Conservation (phyloP, 2,797 vertebrate genomes). For the Erpetoichthys calabaricus region DNA sequence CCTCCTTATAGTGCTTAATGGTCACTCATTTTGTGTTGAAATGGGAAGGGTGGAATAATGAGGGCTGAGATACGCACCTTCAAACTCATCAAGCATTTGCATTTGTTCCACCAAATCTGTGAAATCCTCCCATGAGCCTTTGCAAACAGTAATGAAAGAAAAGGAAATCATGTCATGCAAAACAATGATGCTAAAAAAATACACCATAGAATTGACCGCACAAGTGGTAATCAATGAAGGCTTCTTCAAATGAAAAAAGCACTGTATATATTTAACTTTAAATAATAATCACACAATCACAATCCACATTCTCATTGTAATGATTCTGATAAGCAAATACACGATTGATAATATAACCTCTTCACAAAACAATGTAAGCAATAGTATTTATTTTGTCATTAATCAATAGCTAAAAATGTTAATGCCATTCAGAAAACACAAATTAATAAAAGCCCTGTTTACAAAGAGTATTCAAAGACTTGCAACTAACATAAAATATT, state of each 20-base stretch:
- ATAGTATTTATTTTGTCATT: no score
- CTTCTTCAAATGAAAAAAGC: background rate
- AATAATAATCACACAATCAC: no score
- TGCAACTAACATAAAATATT: no score
- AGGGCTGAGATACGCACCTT: conserved; percentile 69
- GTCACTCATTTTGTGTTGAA: conserved; percentile 6
- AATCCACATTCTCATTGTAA: no score
- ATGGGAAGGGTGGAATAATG: conserved; percentile 34
- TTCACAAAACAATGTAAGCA: no score
- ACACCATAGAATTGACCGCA: background rate
- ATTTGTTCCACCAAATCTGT: conserved; percentile 80
- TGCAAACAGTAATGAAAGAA: conserved; percentile 59
- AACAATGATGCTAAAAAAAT: conserved; percentile 40
- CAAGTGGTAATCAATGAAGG: conserved; percentile 4
- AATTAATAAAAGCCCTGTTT: no score
- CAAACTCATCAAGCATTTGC: conserved; percentile 59
- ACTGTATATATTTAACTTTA: no score
- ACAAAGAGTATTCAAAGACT: no score
- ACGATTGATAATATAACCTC: no score
- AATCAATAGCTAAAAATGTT: no score
- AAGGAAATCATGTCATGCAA: conserved; percentile 58
- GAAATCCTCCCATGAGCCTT: conserved; percentile 89
- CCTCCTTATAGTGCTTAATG: conserved; percentile 14
- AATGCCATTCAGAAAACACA: no score
- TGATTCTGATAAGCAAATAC: no score